Evolutionary conservation across 2,797 vertebrate species (phyloP), one percentile per base, ranked within the genome.

Genomic region (Crenuchus spilurus): DNA sequence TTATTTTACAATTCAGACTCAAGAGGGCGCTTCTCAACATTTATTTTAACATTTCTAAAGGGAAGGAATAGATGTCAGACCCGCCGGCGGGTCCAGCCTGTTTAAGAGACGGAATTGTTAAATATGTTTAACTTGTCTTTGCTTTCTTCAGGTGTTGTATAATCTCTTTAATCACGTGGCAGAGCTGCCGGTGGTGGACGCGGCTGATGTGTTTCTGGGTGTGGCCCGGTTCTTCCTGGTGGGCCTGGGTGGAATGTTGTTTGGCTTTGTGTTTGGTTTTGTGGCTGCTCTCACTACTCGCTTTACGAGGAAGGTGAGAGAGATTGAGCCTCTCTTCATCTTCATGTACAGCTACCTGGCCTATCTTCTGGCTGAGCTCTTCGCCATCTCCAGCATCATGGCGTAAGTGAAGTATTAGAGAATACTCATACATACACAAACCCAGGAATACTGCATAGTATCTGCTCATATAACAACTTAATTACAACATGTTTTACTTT

Each of bases 301-400:
- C 52, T 98, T 98, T 92, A 99, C 98, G 46, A 92, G 94, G 84
- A 97, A 91, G 81, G 95, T 98, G 72, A 85, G 93, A 70, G 97
- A 98, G 82, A 98, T 99, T 33, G 97, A 99, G 88, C 97, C 98
- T 0, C 94, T 99, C 62, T 96, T 99, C 85, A 95, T 99, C 84
- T 99, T 99, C 91, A 93, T 99, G 91, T 99, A 94, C 91, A 97
- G 97, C 87, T 99, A 99, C 83, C 87, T 99, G 87, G 95, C 96
- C 72, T 99, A 99, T 73, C 92, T 99, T 83, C 93, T 96, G 70
- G 95, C 98, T 0, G 98, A 99, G 90, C 95, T 99, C 85, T 96
- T 99, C 60, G 88, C 94, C 75, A 92, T 99, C 83, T 99, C 98
- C 0, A 96, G 97, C 85, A 98, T 99, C 90, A 96, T 97, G 96